Conservation (phyloP, 2,797 vertebrate species). For the Pteronotus mesoamericanus region DNA sequence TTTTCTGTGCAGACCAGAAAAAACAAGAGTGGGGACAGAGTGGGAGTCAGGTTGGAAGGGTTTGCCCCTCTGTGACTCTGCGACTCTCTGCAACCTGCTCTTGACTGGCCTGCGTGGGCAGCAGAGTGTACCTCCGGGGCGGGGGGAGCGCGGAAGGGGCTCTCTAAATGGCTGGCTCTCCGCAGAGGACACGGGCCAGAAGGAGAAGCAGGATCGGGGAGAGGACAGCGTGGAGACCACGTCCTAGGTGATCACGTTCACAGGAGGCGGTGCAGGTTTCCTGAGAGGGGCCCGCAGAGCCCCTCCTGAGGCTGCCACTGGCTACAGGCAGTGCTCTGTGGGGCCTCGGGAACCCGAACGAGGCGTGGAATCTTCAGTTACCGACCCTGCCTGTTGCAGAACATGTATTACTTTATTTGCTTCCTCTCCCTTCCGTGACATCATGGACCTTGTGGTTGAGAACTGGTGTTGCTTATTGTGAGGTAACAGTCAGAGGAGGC, state of each 20-base stretch:
- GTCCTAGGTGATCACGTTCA: neutral
- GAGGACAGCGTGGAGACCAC: neutral
- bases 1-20: neutral
- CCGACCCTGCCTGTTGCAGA: neutral
- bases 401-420: neutral
- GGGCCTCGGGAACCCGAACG: neutral
- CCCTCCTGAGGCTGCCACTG: neutral
- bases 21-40: neutral
- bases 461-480: too few species aligned
- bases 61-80: neutral
- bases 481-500: neutral
- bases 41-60: neutral
- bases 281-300: neutral
- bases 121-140: neutral
- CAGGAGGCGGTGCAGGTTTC: neutral
- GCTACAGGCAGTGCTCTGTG: neutral
- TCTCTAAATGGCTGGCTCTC: neutral
- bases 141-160: too few species aligned
- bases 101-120: neutral
- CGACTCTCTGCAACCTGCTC: neutral
- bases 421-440: neutral
- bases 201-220: neutral
- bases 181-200: rapidly evolving
- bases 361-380: neutral
- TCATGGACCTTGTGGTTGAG: neutral